Conservation (phyloP, 2,113 vertebrate species). For the Rutilus rutilus region DNA sequence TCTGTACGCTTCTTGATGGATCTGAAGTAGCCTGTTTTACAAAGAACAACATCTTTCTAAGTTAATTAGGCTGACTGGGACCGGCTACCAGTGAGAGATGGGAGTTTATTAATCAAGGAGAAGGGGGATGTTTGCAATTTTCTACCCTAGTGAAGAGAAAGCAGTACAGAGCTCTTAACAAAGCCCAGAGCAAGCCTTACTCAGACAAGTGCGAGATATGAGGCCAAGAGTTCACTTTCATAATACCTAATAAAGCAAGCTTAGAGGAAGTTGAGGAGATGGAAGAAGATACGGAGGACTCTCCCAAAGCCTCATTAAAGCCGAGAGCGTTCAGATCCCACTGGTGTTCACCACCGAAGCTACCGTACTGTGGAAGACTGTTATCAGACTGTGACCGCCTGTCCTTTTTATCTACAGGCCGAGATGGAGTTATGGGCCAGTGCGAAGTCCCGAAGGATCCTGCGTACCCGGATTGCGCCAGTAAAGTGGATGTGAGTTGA, state of each 20-base stretch:
- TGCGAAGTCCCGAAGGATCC: slow-evolving; percentile 92
- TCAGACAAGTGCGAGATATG: not conserved
- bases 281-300: not conserved
- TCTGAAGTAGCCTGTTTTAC: slow-evolving; percentile 54
- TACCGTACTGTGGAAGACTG: not conserved
- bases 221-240: slow-evolving; percentile 34
- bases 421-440: slow-evolving; percentile 83
- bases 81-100: slow-evolving; percentile 44
- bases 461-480: slow-evolving; percentile 89
- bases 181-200: not conserved
- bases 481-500: slow-evolving; percentile 93
- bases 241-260: slow-evolving; percentile 28
- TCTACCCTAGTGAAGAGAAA: not conserved
- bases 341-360: not conserved
- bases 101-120: slow-evolving; percentile 63
- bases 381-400: slow-evolving; percentile 26
- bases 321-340: not conserved
- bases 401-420: slow-evolving; percentile 67
- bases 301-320: slow-evolving; percentile 42
- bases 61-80: slow-evolving; percentile 67
- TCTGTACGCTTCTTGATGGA: slow-evolving; percentile 59
- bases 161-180: not conserved
- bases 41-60: slow-evolving; percentile 56
- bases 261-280: not conserved
- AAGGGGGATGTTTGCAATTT: slow-evolving; percentile 61